Conservation (phyloP, 2,113 vertebrate genomes). For the Coptodon bakossiorum region DNA sequence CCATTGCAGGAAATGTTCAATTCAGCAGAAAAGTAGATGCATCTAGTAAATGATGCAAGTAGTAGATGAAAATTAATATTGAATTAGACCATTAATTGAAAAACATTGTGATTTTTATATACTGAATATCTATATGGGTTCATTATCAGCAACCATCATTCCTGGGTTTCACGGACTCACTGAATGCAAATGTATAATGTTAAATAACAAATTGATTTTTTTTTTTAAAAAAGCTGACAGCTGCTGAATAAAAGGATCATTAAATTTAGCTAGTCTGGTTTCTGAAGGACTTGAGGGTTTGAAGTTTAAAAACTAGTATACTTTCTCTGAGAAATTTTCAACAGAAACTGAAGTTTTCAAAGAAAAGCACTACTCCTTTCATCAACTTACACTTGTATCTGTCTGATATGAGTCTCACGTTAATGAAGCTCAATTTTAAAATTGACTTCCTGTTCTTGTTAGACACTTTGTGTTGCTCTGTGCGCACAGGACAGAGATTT, state of each 20-base stretch:
- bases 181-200: background rate
- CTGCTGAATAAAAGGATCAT: background rate
- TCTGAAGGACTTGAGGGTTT: background rate
- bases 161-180: background rate
- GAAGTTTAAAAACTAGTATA: background rate
- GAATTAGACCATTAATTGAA: background rate
- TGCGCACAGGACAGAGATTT: background rate
- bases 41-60: background rate
- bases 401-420: background rate
- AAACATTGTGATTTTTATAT: background rate
- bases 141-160: background rate
- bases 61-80: background rate
- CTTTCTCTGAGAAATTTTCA: background rate
- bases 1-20: background rate
- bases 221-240: fast-evolving
- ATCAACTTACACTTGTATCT: background rate
- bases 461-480: background rate
- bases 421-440: background rate
- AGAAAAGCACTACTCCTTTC: background rate
- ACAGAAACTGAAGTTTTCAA: background rate
- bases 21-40: background rate
- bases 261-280: background rate
- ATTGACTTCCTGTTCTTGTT: background rate
- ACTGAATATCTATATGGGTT: background rate
- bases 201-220: background rate